Evolutionary conservation across 1,140 invertebrate genomes (phyloP).

Genomic region (Drosophila nikananu): DNA sequence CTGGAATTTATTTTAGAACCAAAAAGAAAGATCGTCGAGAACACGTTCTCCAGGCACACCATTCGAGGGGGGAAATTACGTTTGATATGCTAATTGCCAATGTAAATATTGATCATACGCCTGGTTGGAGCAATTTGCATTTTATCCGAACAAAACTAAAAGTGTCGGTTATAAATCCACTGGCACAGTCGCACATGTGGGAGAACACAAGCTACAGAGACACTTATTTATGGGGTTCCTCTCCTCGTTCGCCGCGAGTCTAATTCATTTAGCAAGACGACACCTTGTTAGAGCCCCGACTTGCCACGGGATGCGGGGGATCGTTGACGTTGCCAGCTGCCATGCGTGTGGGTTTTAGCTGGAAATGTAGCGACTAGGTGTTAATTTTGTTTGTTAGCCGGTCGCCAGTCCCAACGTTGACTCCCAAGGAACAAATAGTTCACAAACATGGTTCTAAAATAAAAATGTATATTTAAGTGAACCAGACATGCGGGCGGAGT

Average conservation of each 20-base stretch:
- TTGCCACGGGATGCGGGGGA: constrained; percentile 41
- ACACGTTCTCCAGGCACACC: background rate
- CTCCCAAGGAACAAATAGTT: constrained; percentile 56
- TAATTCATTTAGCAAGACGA: constrained; percentile 79
- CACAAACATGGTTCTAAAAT: constrained; percentile 28
- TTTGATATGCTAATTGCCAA: constrained; percentile 66
- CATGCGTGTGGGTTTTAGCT: constrained; percentile 57
- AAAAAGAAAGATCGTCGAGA: constrained; percentile 4
- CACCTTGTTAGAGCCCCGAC: constrained; percentile 71
- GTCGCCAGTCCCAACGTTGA: background rate
- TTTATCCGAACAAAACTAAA: constrained; percentile 66
- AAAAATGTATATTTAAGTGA: constrained; percentile 45
- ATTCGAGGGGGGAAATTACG: constrained; percentile 9
- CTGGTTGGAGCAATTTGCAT: constrained; percentile 69
- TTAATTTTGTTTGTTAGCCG: constrained; percentile 71
- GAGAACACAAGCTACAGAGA: constrained; percentile 7
- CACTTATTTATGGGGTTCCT: constrained; percentile 49
- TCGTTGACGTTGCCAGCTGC: constrained; percentile 9
- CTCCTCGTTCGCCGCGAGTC: constrained; percentile 35
- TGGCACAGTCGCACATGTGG: constrained; percentile 16
- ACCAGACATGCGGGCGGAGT: constrained; percentile 62
- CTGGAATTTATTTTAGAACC: constrained; percentile 54
- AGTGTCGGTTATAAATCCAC: constrained; percentile 69
- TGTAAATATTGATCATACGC: constrained; percentile 71
- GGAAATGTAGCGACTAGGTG: constrained; percentile 78